These are phyloP conservation scores for Drosophila anomelani DNA, from an alignment of 2,888 invertebrate genomes.

Conservation along the genomic window DNA sequence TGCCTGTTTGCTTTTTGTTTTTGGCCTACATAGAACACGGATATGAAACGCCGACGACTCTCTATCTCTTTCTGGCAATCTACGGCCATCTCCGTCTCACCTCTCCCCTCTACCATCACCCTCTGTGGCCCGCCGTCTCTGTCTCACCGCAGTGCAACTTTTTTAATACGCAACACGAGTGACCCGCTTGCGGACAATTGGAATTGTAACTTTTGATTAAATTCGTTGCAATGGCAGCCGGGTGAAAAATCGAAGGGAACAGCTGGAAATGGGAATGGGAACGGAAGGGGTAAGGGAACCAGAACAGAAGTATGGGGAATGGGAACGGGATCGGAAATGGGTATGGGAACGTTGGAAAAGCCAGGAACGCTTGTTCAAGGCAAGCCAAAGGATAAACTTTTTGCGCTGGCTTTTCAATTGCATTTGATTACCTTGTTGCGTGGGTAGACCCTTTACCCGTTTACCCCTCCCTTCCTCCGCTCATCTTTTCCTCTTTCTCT, in stretches of 20 bases:
- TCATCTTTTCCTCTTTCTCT: slow-evolving; percentile 24
- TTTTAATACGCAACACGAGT: slow-evolving; percentile 80
- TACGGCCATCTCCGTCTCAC: slow-evolving; percentile 23
- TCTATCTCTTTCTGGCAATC: slow-evolving; percentile 13
- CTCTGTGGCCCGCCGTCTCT: slow-evolving; percentile 4
- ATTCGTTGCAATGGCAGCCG: slow-evolving; percentile 77
- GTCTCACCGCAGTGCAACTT: slow-evolving; percentile 62
- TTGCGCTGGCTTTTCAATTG: slow-evolving; percentile 73
- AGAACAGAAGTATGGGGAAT: neutral
- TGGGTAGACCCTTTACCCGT: slow-evolving; percentile 41
- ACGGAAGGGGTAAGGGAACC: neutral
- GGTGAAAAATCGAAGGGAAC: slow-evolving; percentile 42
- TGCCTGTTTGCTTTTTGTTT: slow-evolving; percentile 31
- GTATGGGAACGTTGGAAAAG: neutral
- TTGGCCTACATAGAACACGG: slow-evolving; percentile 48
- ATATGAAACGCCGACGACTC: slow-evolving; percentile 37
- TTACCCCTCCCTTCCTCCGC: neutral
- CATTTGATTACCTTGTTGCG: slow-evolving; percentile 79
- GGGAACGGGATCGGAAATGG: slow-evolving; percentile 5
- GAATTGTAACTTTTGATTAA: slow-evolving; percentile 82
- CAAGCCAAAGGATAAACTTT: slow-evolving; percentile 72
- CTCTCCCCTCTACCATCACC: slow-evolving; percentile 4
- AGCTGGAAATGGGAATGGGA: slow-evolving; percentile 42
- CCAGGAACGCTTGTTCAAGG: slow-evolving; percentile 35
- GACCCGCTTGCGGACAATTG: slow-evolving; percentile 82